These are phyloP conservation scores for Mimas tiliae DNA, from an alignment of 2,888 invertebrate species.

Conservation along the genomic window DNA sequence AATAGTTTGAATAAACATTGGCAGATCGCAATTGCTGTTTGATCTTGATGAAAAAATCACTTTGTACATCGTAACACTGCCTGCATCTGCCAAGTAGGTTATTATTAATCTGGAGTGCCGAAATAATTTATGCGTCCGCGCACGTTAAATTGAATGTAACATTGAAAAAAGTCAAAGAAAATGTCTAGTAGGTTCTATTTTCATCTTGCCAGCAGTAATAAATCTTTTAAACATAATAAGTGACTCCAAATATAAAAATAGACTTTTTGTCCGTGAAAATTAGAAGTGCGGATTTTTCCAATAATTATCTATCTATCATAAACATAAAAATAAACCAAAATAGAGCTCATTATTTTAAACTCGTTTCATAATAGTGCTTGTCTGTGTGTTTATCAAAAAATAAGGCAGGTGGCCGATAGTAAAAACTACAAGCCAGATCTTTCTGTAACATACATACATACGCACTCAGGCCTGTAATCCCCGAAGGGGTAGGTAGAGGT, in stretches of 20 bases:
- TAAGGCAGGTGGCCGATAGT: too few species aligned
- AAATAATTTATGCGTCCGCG: slow-evolving; percentile 53
- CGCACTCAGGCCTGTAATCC: too few species aligned
- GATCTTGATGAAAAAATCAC: slow-evolving; percentile 46
- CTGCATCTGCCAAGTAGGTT: slow-evolving; percentile 61
- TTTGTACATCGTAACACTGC: slow-evolving; percentile 37
- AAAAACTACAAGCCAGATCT: too few species aligned
- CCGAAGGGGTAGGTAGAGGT: too few species aligned
- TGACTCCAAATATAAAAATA: slow-evolving; percentile 12
- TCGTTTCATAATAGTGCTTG: too few species aligned
- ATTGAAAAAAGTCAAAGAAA: slow-evolving; percentile 25
- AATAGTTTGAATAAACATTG: neutral
- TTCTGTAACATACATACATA: too few species aligned
- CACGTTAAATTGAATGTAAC: slow-evolving; percentile 39
- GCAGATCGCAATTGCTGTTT: slow-evolving; percentile 34
- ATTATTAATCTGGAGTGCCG: slow-evolving; percentile 53
- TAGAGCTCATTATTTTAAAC: too few species aligned
- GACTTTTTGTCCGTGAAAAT: neutral
- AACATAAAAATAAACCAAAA: neutral
- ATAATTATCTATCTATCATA: neutral
- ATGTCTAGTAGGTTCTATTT: slow-evolving; percentile 1
- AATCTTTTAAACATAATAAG: slow-evolving; percentile 8
- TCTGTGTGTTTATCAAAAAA: too few species aligned
- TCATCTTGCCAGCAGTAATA: slow-evolving; percentile 15
- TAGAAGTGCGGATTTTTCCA: neutral